phyloP scores from a whole-genome alignment of 2,797 vertebrate species.

The Brachyrhaphis roseni region DNA sequence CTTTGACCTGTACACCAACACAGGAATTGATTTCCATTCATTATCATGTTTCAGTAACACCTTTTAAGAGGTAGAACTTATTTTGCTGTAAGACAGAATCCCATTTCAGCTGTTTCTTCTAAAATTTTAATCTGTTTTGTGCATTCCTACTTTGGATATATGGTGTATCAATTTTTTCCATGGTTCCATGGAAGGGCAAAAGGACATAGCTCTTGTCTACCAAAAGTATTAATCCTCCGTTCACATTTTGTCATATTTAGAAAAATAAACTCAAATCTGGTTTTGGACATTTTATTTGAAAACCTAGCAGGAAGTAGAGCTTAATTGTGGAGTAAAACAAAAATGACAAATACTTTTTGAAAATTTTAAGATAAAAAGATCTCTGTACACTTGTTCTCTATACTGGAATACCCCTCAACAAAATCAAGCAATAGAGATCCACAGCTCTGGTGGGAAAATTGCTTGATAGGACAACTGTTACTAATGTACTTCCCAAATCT shows the following conservation, averaged over 20 bases:
- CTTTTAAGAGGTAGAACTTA: neutral
- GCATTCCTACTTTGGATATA: neutral
- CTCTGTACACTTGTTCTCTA: neutral
- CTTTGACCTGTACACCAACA: conserved; percentile 7
- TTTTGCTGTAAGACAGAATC: neutral
- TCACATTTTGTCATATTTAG: neutral
- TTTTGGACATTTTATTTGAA: neutral
- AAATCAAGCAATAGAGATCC: neutral
- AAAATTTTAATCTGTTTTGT: neutral
- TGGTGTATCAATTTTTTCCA: neutral
- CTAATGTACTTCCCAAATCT: neutral
- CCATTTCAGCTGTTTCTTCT: neutral
- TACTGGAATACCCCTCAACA: neutral
- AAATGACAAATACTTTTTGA: neutral
- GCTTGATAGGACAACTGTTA: neutral
- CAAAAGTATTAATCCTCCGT: neutral
- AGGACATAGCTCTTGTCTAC: neutral
- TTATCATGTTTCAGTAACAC: conserved; percentile 1
- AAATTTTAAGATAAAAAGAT: neutral
- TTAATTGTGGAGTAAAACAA: neutral
- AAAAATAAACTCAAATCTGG: neutral
- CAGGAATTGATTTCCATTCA: conserved; percentile 12
- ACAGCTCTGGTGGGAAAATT: neutral
- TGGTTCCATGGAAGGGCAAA: neutral
- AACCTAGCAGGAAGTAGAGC: neutral